Conservation (phyloP, 2,888 invertebrate genomes). For the Tineola bisselliella region DNA sequence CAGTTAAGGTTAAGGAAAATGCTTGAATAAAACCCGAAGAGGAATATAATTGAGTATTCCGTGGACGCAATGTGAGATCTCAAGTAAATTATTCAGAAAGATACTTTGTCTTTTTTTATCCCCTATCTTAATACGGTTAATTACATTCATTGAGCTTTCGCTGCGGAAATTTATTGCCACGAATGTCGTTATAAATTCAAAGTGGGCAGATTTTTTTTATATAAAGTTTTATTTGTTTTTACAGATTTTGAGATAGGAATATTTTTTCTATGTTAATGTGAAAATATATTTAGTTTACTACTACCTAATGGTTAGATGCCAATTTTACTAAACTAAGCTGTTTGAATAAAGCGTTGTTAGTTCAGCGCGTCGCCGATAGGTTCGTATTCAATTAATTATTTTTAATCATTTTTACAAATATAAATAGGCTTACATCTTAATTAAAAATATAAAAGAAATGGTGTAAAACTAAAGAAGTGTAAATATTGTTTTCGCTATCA, state of each 20-base stretch:
- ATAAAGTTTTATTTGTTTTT: background rate
- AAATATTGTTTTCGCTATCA: background rate
- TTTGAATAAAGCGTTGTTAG: no score
- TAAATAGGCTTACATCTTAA: no score
- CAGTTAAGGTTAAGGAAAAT: background rate
- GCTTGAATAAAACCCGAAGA: background rate
- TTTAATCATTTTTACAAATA: no score
- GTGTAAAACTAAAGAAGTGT: no score
- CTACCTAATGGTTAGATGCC: no score
- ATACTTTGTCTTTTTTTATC: conserved; percentile 15
- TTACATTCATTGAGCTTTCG: conserved; percentile 29
- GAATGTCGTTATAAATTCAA: conserved; percentile 2
- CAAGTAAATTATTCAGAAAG: conserved; percentile 37
- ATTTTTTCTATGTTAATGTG: background rate
- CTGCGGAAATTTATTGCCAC: conserved; percentile 2
- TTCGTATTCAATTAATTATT: no score
- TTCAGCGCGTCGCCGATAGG: no score
- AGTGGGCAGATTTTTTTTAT: background rate
- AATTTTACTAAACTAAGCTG: no score
- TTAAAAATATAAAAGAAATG: no score
- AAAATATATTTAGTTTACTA: no score
- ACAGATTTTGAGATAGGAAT: background rate
- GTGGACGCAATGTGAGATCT: conserved; percentile 35
- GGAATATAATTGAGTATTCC: conserved; percentile 42
- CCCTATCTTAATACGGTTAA: conserved; percentile 28